Evolutionary conservation across 2,797 vertebrate species (phyloP).

Genomic region (Sebastes nivosus): DNA sequence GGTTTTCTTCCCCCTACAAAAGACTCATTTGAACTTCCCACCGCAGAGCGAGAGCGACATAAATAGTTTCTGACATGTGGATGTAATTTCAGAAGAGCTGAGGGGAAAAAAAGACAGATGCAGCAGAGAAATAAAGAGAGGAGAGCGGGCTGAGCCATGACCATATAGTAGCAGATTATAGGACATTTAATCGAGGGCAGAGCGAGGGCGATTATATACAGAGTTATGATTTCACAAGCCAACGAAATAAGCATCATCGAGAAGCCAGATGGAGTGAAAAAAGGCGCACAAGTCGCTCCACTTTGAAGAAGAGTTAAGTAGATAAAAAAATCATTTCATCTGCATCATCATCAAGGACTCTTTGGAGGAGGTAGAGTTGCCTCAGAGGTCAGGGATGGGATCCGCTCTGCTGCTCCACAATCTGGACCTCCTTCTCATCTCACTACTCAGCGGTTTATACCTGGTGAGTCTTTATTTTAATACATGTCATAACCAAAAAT

Average conservation of each 20-base stretch:
- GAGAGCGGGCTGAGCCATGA: conserved; percentile 53
- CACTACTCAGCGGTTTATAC: conserved; percentile 85
- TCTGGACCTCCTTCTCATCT: conserved; percentile 89
- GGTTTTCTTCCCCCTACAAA: conserved; percentile 86
- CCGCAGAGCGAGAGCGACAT: conserved; percentile 85
- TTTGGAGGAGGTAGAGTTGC: conserved; percentile 39
- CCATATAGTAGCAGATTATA: conserved; percentile 72
- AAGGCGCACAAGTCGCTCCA: conserved; percentile 44
- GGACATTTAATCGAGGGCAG: conserved; percentile 71
- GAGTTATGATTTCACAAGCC: conserved; percentile 78
- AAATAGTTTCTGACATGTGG: conserved; percentile 91
- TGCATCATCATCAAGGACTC: conserved; percentile 54
- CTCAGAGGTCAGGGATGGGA: conserved; percentile 88
- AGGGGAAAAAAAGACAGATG: conserved; percentile 67
- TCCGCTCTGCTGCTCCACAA: conserved; percentile 85
- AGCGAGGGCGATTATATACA: conserved; percentile 69
- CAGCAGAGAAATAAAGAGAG: conserved; percentile 70
- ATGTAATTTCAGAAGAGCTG: conserved; percentile 85
- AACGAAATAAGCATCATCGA: conserved; percentile 50
- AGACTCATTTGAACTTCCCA: conserved; percentile 90
- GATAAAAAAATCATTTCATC: conserved; percentile 64
- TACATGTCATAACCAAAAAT: neutral
- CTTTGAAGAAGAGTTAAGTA: conserved; percentile 73
- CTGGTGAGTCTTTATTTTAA: conserved; percentile 87
- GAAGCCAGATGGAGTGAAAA: conserved; percentile 74